Conservation (phyloP, 2,113 vertebrate species). For the Coryphaenoides rupestris region DNA sequence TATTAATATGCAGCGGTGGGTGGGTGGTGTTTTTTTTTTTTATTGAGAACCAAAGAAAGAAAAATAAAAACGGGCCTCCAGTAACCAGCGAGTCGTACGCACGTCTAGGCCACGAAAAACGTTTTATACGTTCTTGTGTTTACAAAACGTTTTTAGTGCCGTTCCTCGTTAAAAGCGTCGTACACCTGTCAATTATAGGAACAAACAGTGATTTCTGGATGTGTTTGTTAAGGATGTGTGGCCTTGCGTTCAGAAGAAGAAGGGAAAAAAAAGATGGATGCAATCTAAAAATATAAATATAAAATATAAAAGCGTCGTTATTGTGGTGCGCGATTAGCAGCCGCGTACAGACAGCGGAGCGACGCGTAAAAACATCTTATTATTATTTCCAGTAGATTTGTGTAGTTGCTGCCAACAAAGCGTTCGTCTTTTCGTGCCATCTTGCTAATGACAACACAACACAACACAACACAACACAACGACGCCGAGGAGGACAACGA, state of each 20-base stretch:
- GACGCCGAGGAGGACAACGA: too few species aligned
- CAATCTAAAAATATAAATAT: too few species aligned
- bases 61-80: too few species aligned
- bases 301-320: too few species aligned
- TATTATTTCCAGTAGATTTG: neutral
- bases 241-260: neutral
- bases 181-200: slow-evolving; percentile 3
- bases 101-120: too few species aligned
- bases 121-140: neutral
- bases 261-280: too few species aligned
- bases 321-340: neutral
- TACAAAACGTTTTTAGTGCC: neutral
- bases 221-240: slow-evolving; percentile 2
- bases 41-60: neutral
- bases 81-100: too few species aligned
- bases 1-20: neutral
- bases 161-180: neutral
- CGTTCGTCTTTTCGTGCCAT: slow-evolving; percentile 47
- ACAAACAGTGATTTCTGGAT: slow-evolving; percentile 6
- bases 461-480: too few species aligned
- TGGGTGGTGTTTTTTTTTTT: neutral
- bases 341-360: neutral
- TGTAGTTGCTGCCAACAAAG: slow-evolving; percentile 35
- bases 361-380: neutral
- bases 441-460: slow-evolving; percentile 33